A percentile compares a stretch with the other conserved stretches of the same genome.
Evolutionary conservation across 1,140 invertebrate genomes (phyloP).

Genomic region (Hycleus phaleratus): DNA sequence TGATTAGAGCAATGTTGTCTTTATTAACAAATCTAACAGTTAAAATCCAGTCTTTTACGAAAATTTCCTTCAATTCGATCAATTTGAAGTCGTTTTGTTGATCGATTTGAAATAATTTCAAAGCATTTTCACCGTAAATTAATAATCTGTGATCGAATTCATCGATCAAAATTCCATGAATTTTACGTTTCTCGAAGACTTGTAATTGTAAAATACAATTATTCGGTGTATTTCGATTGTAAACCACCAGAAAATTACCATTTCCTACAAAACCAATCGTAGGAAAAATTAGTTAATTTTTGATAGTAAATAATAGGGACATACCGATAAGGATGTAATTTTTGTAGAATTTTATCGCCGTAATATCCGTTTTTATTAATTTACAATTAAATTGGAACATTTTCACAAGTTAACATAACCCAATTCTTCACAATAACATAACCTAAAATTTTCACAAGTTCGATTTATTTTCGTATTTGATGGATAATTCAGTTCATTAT

Average conservation of each 20-base stretch:
- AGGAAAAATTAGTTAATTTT: background rate
- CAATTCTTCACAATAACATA: too few relatives aligned
- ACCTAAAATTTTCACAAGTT: too few relatives aligned
- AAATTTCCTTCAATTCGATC: background rate
- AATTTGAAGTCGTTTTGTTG: conserved; percentile 2
- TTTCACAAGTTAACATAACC: too few relatives aligned
- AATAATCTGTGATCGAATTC: conserved; percentile 35
- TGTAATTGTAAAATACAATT: conserved; percentile 36
- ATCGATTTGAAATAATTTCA: conserved; percentile 35
- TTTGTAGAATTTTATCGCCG: conserved; percentile 39
- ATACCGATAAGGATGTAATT: conserved; percentile 42
- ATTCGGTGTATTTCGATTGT: conserved; percentile 25
- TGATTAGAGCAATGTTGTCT: conserved; percentile 30
- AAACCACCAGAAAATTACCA: conserved; percentile 41
- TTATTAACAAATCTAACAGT: conserved; percentile 34
- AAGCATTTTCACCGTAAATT: conserved; percentile 44
- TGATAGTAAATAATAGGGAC: background rate
- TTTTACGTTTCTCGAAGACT: conserved; percentile 42
- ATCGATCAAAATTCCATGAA: conserved; percentile 43
- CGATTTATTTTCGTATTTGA: too few relatives aligned
- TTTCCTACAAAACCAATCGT: conserved; percentile 39
- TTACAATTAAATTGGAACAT: conserved; percentile 8
- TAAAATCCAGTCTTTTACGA: conserved; percentile 30
- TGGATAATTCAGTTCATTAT: too few relatives aligned
- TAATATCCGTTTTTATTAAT: conserved; percentile 42